Evolutionary conservation across 2,888 invertebrate genomes (phyloP).

Genomic region (Hyposoter didymator): DNA sequence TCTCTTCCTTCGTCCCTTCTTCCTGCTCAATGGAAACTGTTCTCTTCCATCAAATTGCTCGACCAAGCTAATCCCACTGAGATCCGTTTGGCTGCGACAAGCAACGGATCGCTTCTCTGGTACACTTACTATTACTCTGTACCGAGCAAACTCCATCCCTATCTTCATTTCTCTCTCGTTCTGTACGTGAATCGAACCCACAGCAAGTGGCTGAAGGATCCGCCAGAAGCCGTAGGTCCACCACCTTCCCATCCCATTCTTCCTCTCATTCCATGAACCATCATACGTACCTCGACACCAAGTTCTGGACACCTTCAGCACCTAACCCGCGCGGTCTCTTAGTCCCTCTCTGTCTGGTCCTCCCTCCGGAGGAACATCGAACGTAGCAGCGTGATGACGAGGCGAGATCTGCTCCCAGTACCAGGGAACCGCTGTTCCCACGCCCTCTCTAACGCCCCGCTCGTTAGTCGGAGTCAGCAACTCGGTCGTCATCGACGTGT

Average conservation of each 20-base stretch:
- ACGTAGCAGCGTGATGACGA: conserved; percentile 80
- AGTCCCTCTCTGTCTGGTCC: conserved; percentile 30
- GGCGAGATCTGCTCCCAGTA: conserved; percentile 80
- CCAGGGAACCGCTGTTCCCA: conserved; percentile 74
- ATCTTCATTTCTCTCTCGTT: conserved; percentile 1
- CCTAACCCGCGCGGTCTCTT: conserved; percentile 7
- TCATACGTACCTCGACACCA: conserved; percentile 53
- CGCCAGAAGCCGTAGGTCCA: conserved; percentile 53
- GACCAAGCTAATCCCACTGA: conserved; percentile 75
- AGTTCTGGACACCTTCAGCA: conserved; percentile 62
- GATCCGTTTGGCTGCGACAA: conserved; percentile 71
- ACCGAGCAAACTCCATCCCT: conserved; percentile 24
- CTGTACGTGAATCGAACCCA: conserved; percentile 59
- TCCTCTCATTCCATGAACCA: conserved; percentile 57
- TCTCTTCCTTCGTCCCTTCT: conserved; percentile 22
- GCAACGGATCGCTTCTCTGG: conserved; percentile 52
- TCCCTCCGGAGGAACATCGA: conserved; percentile 47
- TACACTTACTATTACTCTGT: conserved; percentile 51
- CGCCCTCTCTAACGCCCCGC: conserved; percentile 82
- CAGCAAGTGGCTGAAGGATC: conserved; percentile 52
- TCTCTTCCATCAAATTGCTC: conserved; percentile 75
- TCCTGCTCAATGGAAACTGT: conserved; percentile 65
- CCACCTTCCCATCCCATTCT: conserved; percentile 62
- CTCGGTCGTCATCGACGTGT: conserved; percentile 84
- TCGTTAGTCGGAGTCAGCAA: conserved; percentile 84